Conservation (phyloP, 2,113 vertebrate species). For the Neotoma lepida region DNA sequence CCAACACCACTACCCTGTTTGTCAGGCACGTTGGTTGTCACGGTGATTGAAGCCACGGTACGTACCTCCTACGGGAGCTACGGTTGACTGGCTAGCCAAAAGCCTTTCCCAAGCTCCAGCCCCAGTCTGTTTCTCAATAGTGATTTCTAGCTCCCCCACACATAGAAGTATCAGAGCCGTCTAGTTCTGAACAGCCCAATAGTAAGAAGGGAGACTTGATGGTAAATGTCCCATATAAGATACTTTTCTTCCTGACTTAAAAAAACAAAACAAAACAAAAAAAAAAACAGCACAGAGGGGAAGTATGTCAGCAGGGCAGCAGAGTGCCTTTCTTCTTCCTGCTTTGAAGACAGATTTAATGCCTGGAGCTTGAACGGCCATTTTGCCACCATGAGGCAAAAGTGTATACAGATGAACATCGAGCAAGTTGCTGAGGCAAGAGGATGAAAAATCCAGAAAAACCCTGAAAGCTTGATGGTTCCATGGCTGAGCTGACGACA, state of each 20-base stretch:
- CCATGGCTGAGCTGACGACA: neutral
- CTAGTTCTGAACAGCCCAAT: neutral
- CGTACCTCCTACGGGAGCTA: too few relatives aligned
- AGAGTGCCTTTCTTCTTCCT: neutral
- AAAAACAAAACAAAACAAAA: neutral
- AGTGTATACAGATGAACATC: neutral
- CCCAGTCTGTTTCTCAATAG: neutral
- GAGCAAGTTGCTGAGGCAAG: neutral
- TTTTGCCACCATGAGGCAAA: constrained; percentile 14
- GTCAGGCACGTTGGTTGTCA: neutral
- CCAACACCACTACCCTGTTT: neutral
- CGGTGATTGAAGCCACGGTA: accelerated
- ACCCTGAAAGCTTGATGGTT: neutral
- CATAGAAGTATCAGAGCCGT: neutral
- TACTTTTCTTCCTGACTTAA: neutral
- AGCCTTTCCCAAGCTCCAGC: accelerated
- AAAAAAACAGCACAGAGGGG: neutral
- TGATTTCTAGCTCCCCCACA: neutral
- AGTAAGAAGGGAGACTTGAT: neutral
- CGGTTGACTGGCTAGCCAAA: neutral
- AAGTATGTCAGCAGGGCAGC: neutral
- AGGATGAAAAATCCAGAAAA: neutral
- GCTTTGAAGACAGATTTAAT: neutral
- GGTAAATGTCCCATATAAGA: neutral
- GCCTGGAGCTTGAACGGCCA: neutral